A percentile compares a stretch with the other conserved stretches of the same genome.
Conservation (phyloP, 2,113 vertebrate genomes). For the Psittacula cyanocephala region DNA sequence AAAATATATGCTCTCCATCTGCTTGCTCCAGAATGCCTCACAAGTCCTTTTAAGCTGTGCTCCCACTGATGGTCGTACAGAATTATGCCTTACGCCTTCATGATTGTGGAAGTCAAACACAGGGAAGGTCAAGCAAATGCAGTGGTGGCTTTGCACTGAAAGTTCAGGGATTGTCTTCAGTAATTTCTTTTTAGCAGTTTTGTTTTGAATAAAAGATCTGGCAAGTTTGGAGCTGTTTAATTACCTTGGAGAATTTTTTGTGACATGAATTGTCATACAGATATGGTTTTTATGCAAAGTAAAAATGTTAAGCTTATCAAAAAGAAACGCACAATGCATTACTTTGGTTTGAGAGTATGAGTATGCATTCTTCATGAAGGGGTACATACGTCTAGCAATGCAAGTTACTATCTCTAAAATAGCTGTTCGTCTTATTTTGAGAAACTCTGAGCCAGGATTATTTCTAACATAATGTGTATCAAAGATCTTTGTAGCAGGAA, state of each 20-base stretch:
- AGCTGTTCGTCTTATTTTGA: neutral
- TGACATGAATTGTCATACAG: neutral
- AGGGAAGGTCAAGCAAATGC: neutral
- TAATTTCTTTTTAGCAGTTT: neutral
- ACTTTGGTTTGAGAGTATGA: neutral
- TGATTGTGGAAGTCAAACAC: neutral
- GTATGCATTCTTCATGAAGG: neutral
- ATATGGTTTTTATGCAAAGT: neutral
- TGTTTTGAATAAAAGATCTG: neutral
- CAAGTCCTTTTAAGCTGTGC: neutral
- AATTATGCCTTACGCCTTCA: neutral
- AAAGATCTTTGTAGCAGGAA: neutral
- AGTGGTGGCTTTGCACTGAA: neutral
- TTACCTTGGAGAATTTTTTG: neutral
- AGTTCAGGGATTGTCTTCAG: neutral
- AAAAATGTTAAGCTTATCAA: neutral
- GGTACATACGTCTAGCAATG: neutral
- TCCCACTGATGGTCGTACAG: neutral
- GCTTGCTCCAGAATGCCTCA: neutral
- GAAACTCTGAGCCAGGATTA: neutral
- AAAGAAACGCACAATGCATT: neutral
- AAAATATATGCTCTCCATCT: neutral
- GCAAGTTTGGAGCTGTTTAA: neutral
- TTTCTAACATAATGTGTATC: neutral
- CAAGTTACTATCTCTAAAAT: neutral